Base-by-base conservation (phyloP, 2,113 vertebrate species). In the Dicentrarchus labrax region DNA sequence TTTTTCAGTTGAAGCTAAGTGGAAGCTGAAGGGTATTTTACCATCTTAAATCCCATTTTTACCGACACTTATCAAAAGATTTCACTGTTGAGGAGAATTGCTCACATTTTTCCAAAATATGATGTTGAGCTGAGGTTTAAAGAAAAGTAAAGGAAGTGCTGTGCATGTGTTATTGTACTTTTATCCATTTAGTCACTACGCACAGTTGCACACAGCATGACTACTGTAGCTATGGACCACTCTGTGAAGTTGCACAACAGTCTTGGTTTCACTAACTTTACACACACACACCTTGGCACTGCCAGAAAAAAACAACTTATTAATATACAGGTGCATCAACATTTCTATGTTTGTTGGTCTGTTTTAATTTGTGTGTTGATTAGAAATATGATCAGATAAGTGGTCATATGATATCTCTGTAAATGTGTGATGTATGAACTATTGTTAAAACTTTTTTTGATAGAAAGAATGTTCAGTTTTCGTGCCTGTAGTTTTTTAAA, bases 271-370 rank as follows among this genome's bases (percentile, higher is more conserved):
- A 30, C 30, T 30, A 30, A 30, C 30, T 30, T 30, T 5, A 64
- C 57, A 57, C 30, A 39, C 30, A 66, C 30, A 53, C 39, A 39
- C 15, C 9, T 48, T 30, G 43, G 36, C 51, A 78, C 77, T 80
- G 68, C 67, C 64, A 61, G 54, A 84, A 66, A 66, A 39, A 45
- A 70, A 59, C 0, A 41, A 51, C 21, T 24, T 66, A 2, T 65
- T 70, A 0, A 64, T 53, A 10, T 61, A 47, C 62, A 36, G 7
- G 22, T 73, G 47, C 39, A 50, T 16, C 12, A 16, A 59, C 1
- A 30, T 41, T 68, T 78, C 8, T 51, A 10, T 24, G 8, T 45
- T 3, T 62, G n/a, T 15, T 38, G 43, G 24, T 45, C 22, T 21
- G 1, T 48, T 62, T 24, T 48, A 13, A 16, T 47, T 67, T 72